A percentile compares a stretch with the other conserved stretches of the same genome.
These are phyloP conservation scores for Crioceris asparagi DNA, from an alignment of 2,888 invertebrate species.

Conservation along the genomic window DNA sequence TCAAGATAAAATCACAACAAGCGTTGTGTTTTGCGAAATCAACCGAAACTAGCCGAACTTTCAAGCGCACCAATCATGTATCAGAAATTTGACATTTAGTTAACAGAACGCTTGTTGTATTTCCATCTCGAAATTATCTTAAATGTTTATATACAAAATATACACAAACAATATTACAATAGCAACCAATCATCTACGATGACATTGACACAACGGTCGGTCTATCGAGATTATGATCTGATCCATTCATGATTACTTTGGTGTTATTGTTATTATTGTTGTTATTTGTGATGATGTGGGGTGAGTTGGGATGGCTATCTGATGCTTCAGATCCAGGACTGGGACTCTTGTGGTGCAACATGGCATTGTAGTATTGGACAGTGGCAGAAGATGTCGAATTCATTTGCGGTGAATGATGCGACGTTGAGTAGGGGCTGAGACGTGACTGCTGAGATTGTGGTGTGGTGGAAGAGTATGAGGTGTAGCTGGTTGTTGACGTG, in stretches of 20 bases:
- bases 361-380: slow-evolving; percentile 28
- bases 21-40: too few species aligned
- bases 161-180: slow-evolving; percentile 9
- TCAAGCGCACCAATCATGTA: too few species aligned
- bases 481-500: slow-evolving; percentile 22
- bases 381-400: slow-evolving; percentile 23
- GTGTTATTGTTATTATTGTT: slow-evolving; percentile 26
- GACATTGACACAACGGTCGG: slow-evolving; percentile 37
- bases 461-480: too few species aligned
- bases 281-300: slow-evolving; percentile 28
- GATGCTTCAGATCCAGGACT: slow-evolving; percentile 29
- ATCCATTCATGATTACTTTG: slow-evolving; percentile 32
- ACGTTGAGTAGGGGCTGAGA: slow-evolving; percentile 32
- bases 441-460: slow-evolving; percentile 24
- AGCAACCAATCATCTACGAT: slow-evolving; percentile 14
- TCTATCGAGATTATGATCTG: slow-evolving; percentile 29
- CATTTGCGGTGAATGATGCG: slow-evolving; percentile 12
- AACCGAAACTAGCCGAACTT: too few species aligned
- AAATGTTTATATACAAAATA: slow-evolving; percentile 7
- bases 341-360: slow-evolving; percentile 29
- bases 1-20: too few species aligned
- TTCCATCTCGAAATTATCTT: too few species aligned
- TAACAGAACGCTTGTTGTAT: too few species aligned
- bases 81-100: too few species aligned
- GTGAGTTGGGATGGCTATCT: slow-evolving; percentile 33